Percentiles rank a stretch among this genome's conserved stretches.
Conservation (phyloP, 2,797 vertebrate genomes). For the Mus caroli region DNA sequence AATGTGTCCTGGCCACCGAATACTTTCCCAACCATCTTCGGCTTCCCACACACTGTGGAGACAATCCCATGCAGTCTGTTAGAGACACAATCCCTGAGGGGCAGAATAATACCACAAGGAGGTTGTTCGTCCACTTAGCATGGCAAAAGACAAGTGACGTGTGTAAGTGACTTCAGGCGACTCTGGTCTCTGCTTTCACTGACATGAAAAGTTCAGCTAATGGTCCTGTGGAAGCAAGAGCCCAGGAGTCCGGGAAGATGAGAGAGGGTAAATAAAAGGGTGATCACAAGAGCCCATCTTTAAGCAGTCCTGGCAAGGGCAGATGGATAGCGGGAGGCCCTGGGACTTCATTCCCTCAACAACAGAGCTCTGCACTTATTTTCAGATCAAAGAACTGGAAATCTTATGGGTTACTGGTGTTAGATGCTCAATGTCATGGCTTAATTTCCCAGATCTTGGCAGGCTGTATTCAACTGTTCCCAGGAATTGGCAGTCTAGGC, state of each 20-base stretch:
- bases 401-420: not conserved
- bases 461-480: too few relatives aligned
- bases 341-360: not conserved
- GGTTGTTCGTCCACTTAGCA: not conserved
- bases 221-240: not conserved
- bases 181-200: not conserved
- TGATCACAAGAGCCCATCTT: not conserved
- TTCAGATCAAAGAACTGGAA: not conserved
- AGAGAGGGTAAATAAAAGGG: not conserved
- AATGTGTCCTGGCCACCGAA: constrained; percentile 73
- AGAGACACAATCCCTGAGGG: not conserved
- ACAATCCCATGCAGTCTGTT: not conserved
- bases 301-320: not conserved
- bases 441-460: not conserved
- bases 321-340: not conserved
- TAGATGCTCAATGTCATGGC: not conserved
- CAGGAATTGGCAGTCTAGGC: not conserved
- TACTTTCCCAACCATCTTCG: constrained; percentile 64
- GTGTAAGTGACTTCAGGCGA: not conserved
- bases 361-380: not conserved
- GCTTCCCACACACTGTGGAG: constrained; percentile 69
- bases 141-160: not conserved
- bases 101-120: not conserved
- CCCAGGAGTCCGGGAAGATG: not conserved
- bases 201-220: not conserved